Evolutionary conservation across 2,888 invertebrate genomes (phyloP), one percentile per base, ranked within the genome.

Genomic region (Sicus ferrugineus): DNA sequence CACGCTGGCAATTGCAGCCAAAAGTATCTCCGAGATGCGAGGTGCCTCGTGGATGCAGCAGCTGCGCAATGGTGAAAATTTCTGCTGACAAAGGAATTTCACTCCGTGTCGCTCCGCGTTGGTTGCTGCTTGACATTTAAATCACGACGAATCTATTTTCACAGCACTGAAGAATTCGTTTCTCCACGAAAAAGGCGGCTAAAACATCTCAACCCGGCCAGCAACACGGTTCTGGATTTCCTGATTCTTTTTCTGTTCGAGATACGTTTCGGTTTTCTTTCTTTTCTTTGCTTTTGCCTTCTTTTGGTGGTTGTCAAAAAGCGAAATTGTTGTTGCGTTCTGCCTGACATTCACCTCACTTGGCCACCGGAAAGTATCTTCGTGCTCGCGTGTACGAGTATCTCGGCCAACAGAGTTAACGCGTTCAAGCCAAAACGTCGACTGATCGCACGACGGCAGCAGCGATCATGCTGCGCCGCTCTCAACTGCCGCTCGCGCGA

Each of bases 361-460:
- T 38, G 21, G 21, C 14, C 61, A 61, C 38, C 23, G 23, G 9
- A 2, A 21, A 42, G 16, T 30, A 34, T 23, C 1, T 34, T 19
- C 38, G 21, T 3, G 26, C 26, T 19, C 11, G 23, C 21, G 14
- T 7, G 21, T 7, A 23, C 38, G 7, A 34, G 4, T 69, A 56
- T 64, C 75, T 78, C 77, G 78, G 77, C 74, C 78, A 77, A 71
- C 67, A 73, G 74, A 79, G 77, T 77, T 75, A 81, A 77, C 77
- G 77, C 78, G 75, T 81, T 78, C 79, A 78, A 79, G 81, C 82
- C 83, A 81, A 80, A 78, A 79, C 79, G 77, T 77, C 76, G 78
- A 80, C 81, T 82, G 78, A 81, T 69, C 70, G 30, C 28, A 21
- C 28, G 11, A 7, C 54, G 28, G 9, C 7, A 2, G 3, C 11